These are phyloP conservation scores for Netelia virgata DNA, from an alignment of 2,888 invertebrate genomes.

Conservation along the genomic window DNA sequence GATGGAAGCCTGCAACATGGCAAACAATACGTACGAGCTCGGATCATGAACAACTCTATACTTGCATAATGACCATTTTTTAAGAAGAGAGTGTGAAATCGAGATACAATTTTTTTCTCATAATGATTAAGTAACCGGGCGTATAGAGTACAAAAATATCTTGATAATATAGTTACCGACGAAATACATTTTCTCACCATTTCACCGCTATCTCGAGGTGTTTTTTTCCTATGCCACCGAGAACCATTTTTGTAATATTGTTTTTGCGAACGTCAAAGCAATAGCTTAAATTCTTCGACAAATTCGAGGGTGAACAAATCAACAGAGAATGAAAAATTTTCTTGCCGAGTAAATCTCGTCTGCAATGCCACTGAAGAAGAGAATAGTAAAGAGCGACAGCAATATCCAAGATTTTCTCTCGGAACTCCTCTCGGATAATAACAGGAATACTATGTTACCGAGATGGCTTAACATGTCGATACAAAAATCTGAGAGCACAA, in stretches of 20 bases:
- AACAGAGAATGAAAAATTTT: not conserved
- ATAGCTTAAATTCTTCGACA: not conserved
- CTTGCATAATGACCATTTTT: constrained; percentile 32
- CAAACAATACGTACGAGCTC: not conserved
- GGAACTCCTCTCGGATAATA: no score
- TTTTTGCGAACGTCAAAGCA: not conserved
- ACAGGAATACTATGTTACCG: no score
- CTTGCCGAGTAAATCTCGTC: no score
- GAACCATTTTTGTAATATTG: constrained; percentile 13
- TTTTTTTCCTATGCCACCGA: constrained; percentile 47
- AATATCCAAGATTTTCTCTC: no score
- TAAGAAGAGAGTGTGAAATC: not conserved
- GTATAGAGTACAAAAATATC: not conserved
- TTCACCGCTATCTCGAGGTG: constrained; percentile 63
- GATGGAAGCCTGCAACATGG: constrained; percentile 87
- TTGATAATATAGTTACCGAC: not conserved
- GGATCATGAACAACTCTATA: not conserved
- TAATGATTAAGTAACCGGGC: not conserved
- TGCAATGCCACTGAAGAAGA: no score
- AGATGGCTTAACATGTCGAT: no score
- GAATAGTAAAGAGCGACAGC: no score
- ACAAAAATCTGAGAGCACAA: no score
- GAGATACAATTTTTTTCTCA: not conserved
- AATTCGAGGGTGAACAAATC: not conserved
- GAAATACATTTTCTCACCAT: constrained; percentile 58